Conservation (phyloP, 1,140 invertebrate genomes). For the Holcopasites calliopsidis region DNA sequence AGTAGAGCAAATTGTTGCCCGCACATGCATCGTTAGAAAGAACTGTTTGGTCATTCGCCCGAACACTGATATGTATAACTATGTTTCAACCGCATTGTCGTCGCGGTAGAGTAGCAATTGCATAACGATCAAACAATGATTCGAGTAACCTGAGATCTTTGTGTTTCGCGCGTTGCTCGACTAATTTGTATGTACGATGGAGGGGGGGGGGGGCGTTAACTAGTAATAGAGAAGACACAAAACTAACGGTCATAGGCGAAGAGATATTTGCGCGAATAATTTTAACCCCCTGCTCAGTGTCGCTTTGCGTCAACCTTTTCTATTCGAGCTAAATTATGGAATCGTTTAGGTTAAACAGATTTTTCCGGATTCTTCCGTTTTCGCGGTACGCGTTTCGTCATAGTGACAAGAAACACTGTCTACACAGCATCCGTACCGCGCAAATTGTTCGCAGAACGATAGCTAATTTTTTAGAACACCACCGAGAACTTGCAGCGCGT, state of each 20-base stretch:
- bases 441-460: neutral
- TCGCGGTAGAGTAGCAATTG: too few species aligned
- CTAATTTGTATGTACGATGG: neutral
- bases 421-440: neutral
- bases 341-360: neutral
- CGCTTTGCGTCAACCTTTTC: neutral
- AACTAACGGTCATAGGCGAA: neutral
- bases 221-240: neutral
- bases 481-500: neutral
- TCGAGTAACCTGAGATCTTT: neutral
- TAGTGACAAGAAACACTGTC: neutral
- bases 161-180: neutral
- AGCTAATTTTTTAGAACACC: constrained; percentile 17
- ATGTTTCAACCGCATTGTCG: neutral
- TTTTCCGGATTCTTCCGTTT: neutral
- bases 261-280: constrained; percentile 5
- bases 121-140: neutral
- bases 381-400: neutral
- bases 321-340: neutral
- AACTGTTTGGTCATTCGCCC: neutral
- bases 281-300: neutral
- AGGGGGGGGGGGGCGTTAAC: neutral
- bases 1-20: neutral
- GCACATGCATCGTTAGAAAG: neutral
- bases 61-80: neutral